phyloP scores from a whole-genome alignment of 2,888 invertebrate species.

The Brassicogethes aeneus region DNA sequence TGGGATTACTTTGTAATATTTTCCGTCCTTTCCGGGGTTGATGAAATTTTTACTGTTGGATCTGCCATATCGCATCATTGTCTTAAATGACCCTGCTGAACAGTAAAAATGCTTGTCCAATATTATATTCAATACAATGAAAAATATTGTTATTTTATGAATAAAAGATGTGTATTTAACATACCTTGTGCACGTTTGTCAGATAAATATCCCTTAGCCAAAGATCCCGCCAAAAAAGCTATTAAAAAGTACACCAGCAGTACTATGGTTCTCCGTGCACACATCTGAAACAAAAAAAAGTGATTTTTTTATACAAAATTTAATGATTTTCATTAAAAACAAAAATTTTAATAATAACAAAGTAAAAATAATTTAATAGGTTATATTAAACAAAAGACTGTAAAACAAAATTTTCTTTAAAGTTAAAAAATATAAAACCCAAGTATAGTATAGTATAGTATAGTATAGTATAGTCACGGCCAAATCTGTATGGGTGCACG shows the following conservation, averaged over 20 bases:
- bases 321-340: no score
- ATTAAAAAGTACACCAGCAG: slow-evolving; percentile 30
- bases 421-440: no score
- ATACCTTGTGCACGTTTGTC: slow-evolving; percentile 31
- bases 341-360: no score
- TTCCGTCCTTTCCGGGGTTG: slow-evolving; percentile 16
- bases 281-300: slow-evolving; percentile 32
- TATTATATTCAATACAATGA: no score
- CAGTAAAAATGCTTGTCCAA: slow-evolving; percentile 8
- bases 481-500: no score
- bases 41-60: slow-evolving; percentile 19
- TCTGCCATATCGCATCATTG: slow-evolving; percentile 32
- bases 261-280: slow-evolving; percentile 28
- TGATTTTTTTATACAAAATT: background rate
- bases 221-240: slow-evolving; percentile 24
- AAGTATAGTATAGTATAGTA: no score
- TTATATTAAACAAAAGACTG: no score
- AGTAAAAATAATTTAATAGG: no score
- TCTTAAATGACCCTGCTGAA: slow-evolving; percentile 25
- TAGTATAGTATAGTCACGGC: no score
- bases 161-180: no score
- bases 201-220: slow-evolving; percentile 25
- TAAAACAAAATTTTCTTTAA: no score
- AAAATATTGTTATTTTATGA: no score
- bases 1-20: slow-evolving; percentile 27